A percentile compares a stretch with the other conserved stretches of the same genome.
Conservation (phyloP, 92 coral and sea anemone genomes). For the Montipora capitata region DNA sequence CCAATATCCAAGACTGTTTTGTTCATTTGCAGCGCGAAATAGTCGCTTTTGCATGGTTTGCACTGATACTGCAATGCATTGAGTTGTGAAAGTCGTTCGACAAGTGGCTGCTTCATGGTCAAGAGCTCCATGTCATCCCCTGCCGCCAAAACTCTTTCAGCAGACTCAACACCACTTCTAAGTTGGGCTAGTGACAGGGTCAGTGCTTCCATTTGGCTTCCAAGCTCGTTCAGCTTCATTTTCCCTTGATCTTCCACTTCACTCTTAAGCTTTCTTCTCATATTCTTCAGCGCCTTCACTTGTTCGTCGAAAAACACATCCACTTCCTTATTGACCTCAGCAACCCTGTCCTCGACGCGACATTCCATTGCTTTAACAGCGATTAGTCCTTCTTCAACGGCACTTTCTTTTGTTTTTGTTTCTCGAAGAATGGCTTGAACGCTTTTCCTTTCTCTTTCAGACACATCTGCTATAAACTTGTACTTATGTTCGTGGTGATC, state of each 20-base stretch:
- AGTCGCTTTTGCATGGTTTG: conserved; percentile 49
- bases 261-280: conserved; percentile 17
- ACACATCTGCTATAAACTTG: conserved; percentile 71
- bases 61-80: conserved; percentile 38
- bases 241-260: conserved; percentile 20
- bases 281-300: conserved; percentile 36
- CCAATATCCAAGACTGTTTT: neutral
- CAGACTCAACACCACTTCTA: conserved; percentile 64
- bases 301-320: conserved; percentile 49
- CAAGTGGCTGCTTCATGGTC: conserved; percentile 54
- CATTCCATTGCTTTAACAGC: conserved; percentile 34
- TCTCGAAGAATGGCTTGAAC: conserved; percentile 37
- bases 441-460: conserved; percentile 45
- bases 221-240: conserved; percentile 46
- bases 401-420: conserved; percentile 18
- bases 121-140: conserved; percentile 64
- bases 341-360: conserved; percentile 9
- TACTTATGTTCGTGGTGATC: conserved; percentile 82
- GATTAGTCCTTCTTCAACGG: conserved; percentile 37
- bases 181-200: conserved; percentile 44
- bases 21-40: conserved; percentile 17
- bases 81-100: conserved; percentile 54
- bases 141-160: conserved; percentile 48
- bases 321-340: conserved; percentile 46
- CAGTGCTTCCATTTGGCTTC: conserved; percentile 56